Evolutionary conservation across 2,888 invertebrate species (phyloP), one percentile per base, ranked within the genome.

Genomic region (Drosophila ustulata): DNA sequence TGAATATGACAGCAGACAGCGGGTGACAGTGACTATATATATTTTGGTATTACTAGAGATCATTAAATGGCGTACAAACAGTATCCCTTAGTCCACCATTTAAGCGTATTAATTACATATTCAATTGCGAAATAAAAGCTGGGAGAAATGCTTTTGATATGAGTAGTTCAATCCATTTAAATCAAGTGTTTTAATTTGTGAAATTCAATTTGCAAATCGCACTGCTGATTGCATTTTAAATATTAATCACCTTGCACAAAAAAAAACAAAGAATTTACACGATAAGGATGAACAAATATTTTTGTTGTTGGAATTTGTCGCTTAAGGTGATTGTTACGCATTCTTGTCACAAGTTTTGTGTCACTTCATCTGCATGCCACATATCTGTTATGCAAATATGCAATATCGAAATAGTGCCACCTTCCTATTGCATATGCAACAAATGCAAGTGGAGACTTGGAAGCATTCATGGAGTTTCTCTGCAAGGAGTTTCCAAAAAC

Each of bases 291-390:
- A 32, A 13, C 8, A 26, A 13, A 28, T 37, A 26, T 25, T 46
- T 45, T 9, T 13, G 25, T 9, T 46, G 5, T 56, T 9, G 7
- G 18, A 26, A 41, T 41, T 53, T 37, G 23, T 26, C 3, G 2
- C 5, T 3, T 26, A 7, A 23, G 11, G n/a, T 8, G 34, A 34
- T 51, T 39, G 39, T 51, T 37, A 4, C 51, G 25, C n/a, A 4
- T n/a, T 51, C 7, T 51, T 34, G 34, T n/a, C 34, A 51, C 37
- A 25, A 41, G 34, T 50, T 34, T 34, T 7, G 7, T n/a, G 34
- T 18, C 34, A 25, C 5, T 23, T 32, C 30, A 23, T 23, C 11
- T 34, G 11, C 23, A 32, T 30, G 28, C n/a, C n/a, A 49, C 13
- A 13, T 9, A 49, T 32, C 18, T 32, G 18, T 18, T 30, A 32